Evolutionary conservation across 1,140 invertebrate species (phyloP).

Genomic region (Hyles vespertilio): DNA sequence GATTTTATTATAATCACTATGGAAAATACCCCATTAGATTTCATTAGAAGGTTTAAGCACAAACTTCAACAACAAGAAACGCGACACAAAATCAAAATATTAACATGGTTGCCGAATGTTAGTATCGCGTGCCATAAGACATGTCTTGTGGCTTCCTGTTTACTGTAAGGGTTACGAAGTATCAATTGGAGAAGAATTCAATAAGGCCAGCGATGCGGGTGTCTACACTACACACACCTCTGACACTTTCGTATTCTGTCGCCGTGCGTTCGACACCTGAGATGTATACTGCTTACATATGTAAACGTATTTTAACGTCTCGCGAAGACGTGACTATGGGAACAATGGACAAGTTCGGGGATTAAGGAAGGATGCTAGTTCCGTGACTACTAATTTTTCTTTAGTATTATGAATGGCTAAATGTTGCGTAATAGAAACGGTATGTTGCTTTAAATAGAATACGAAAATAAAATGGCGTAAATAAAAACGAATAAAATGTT

Average conservation of each 20-base stretch:
- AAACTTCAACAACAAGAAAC: no score
- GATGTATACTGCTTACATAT: conserved; percentile 15
- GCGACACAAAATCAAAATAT: no score
- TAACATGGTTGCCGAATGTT: no score
- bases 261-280: conserved; percentile 33
- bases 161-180: conserved; percentile 40
- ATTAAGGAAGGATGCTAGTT: no score
- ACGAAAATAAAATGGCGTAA: no score
- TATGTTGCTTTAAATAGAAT: no score
- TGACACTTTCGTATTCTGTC: conserved; percentile 41
- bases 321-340: conserved; percentile 11
- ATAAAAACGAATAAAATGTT: no score
- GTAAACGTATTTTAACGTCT: conserved; percentile 29
- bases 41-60: no score
- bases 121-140: conserved; percentile 15
- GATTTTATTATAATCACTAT: no score
- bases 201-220: conserved; percentile 42
- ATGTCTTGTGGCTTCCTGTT: conserved; percentile 46
- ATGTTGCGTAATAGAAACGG: neutral
- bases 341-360: neutral
- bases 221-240: conserved; percentile 19
- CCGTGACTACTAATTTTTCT: no score
- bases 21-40: no score
- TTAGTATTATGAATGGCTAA: neutral
- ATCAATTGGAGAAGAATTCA: conserved; percentile 55